Base-by-base conservation (phyloP, 2,113 vertebrate genomes). In the Solenodon paradoxus region DNA sequence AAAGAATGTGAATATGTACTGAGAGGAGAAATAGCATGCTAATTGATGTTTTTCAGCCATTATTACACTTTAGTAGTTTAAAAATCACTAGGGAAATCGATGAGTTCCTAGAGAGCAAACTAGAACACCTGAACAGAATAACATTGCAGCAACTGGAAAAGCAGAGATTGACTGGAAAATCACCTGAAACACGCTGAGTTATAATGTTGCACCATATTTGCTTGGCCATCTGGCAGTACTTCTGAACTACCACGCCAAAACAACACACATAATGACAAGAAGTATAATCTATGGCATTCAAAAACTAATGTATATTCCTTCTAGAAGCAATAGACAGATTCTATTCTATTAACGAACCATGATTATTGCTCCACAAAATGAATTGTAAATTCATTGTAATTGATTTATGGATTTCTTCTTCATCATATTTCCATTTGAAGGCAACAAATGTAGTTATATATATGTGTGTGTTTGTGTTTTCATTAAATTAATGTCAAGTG, bases 191-290 rank as follows among this genome's bases (percentile, higher is more conserved):
- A 66, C 4, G 30, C 47, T 55, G 47, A 75, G 89, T 80, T n/a
- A 22, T 32, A 28, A 28, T 32, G 47, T 19, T 80, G 51, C 66
- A 9, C 30, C 20, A 7, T 17, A 51, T 68, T 81, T 83, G 13
- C 53, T 74, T 71, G 81, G 64, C 77, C 85, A 84, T 87, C 88
- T 96, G 91, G 69, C 26, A 53, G 30, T 42, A 16, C 26, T 97
- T 83, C 57, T 83, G 15, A 75, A 47, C 17, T 38, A 38, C 16
- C 40, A 71, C 92, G 85, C 82, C 94, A 94, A 55, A 85, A 42
- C 3, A 59, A 87, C 77, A 71, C 30, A 72, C 84, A 61, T 38
- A 59, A 47, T 93, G 95, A 40, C 71, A 81, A 38, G 28, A 32
- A 53, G 4, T 64, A 22, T 68, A 61, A 68, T 55, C 42, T 32